Conservation (phyloP, 2,797 vertebrate genomes). For the Catharus ustulatus region DNA sequence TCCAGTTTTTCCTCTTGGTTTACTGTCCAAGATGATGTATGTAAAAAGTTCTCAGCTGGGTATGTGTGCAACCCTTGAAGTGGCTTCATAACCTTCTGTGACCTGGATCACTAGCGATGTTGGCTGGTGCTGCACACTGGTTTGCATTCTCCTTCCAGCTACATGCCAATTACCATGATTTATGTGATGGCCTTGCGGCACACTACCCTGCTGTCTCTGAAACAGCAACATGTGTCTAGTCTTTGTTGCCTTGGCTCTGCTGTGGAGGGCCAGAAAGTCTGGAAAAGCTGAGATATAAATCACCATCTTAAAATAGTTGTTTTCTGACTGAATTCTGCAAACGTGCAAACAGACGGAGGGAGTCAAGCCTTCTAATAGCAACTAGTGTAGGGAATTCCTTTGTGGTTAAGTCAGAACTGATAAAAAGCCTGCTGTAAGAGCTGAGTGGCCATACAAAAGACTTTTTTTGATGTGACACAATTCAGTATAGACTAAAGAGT, state of each 20-base stretch:
- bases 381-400: neutral
- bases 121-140: neutral
- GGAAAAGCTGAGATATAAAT: neutral
- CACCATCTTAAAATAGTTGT: neutral
- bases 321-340: neutral
- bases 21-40: neutral
- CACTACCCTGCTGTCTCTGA: neutral
- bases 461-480: neutral
- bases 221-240: neutral
- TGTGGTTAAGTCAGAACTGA: neutral
- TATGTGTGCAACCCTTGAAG: neutral
- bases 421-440: neutral
- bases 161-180: neutral
- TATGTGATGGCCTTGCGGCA: neutral
- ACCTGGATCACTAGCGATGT: neutral
- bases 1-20: neutral
- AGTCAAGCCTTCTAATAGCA: neutral
- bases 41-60: neutral
- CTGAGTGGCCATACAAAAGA: neutral
- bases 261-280: neutral
- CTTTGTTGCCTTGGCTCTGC: neutral
- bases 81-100: neutral
- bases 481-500: neutral
- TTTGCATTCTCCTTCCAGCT: slow-evolving; percentile 13
- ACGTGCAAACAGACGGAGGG: neutral